Percentiles rank a stretch among this genome's conserved stretches.
These are phyloP conservation scores for Hippasteria phrygiana DNA, from an alignment of 53 echinoderm and acorn worm genomes.

Conservation along the genomic window DNA sequence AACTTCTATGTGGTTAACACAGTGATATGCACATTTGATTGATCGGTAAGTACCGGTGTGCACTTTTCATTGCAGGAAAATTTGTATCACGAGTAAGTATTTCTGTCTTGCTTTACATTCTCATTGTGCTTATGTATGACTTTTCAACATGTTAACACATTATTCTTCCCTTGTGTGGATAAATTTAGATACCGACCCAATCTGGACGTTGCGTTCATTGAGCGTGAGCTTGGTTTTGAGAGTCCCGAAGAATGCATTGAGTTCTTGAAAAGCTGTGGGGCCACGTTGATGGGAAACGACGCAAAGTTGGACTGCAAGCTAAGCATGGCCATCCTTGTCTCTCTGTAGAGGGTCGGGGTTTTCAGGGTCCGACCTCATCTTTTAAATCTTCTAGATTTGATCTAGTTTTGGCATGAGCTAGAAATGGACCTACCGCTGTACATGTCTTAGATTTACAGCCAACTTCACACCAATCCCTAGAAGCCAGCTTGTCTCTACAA, in stretches of 20 bases:
- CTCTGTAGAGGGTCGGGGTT: not conserved
- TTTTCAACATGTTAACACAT: not conserved
- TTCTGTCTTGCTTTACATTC: not conserved
- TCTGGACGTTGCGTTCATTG: slow-evolving; percentile 83
- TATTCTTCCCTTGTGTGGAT: slow-evolving; percentile 60
- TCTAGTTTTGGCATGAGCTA: not conserved
- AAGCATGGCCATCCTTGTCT: slow-evolving; percentile 64
- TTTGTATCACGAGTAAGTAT: slow-evolving; percentile 1
- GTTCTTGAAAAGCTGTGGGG: slow-evolving; percentile 81
- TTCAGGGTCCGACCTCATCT: not conserved
- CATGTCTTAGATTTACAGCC: not conserved
- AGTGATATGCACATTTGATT: slow-evolving; percentile 33
- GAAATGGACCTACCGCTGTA: not conserved
- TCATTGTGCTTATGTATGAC: not conserved
- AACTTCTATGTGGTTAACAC: not conserved
- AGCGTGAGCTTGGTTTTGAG: slow-evolving; percentile 85
- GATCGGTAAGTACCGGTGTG: slow-evolving; percentile 26
- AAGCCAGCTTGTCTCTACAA: not conserved
- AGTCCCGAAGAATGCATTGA: slow-evolving; percentile 78
- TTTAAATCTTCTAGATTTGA: not conserved
- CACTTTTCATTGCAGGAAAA: slow-evolving; percentile 25
- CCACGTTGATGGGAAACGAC: slow-evolving; percentile 73
- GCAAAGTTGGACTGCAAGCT: slow-evolving; percentile 91
- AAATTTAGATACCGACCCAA: slow-evolving; percentile 86
- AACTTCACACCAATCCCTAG: not conserved